Conservation (phyloP, 2,113 vertebrate species). For the Paramisgurnus dabryanus region DNA sequence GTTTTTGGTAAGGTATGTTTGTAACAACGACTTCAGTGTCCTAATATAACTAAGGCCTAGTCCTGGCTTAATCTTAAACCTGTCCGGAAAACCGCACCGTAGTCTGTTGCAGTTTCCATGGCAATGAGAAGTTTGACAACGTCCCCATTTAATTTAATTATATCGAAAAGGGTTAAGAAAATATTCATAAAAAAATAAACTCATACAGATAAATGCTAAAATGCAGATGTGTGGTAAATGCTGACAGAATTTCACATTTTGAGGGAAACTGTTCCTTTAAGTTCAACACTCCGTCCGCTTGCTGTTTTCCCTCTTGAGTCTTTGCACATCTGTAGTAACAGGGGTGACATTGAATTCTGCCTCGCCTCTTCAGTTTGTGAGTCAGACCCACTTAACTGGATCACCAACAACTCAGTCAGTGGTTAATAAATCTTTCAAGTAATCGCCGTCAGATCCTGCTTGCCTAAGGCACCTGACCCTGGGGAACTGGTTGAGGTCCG, state of each 20-base stretch:
- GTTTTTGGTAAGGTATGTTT: no score
- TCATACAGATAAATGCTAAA: no score
- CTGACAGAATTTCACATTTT: background rate
- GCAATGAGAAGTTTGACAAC: no score
- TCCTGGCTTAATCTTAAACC: no score
- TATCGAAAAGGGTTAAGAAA: no score
- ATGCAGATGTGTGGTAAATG: background rate
- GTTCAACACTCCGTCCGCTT: background rate
- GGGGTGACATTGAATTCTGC: slow-evolving; percentile 40
- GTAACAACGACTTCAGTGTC: no score
- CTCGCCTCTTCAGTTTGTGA: slow-evolving; percentile 39
- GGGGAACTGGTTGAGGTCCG: slow-evolving; percentile 44
- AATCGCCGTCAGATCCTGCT: slow-evolving; percentile 52
- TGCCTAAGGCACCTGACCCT: slow-evolving; percentile 50
- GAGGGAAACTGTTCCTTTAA: background rate
- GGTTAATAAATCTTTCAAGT: slow-evolving; percentile 60
- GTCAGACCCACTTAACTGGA: slow-evolving; percentile 24
- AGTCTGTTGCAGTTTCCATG: no score
- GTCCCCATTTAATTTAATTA: no score
- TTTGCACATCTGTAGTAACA: slow-evolving; percentile 10
- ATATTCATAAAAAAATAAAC: no score
- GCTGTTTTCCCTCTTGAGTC: background rate
- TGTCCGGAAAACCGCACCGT: no score
- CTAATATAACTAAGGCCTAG: no score
- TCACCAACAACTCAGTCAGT: slow-evolving; percentile 19